A percentile compares a stretch with the other conserved stretches of the same genome.
phyloP scores from a whole-genome alignment of 1,140 invertebrate species.

The Scaptomyza pallida region DNA sequence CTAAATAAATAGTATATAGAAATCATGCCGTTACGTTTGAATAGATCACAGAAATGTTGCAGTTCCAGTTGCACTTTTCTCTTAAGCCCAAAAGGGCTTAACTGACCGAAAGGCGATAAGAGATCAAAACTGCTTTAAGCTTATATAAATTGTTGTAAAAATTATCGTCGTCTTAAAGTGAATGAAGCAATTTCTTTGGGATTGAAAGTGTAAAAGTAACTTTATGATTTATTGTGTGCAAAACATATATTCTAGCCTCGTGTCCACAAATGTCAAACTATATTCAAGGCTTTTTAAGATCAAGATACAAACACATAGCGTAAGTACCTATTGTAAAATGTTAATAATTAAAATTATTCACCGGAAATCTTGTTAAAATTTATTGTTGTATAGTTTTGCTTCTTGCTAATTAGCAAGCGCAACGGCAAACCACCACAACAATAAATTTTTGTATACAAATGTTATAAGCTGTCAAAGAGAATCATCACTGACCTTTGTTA shows the following conservation, averaged over 20 bases:
- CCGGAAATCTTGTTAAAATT: constrained; percentile 7
- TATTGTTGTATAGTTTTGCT: background rate
- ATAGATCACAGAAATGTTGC: constrained; percentile 54
- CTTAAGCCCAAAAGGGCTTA: constrained; percentile 24
- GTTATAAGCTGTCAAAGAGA: background rate
- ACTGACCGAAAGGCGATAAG: background rate
- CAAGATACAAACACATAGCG: background rate
- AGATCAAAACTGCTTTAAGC: constrained; percentile 6
- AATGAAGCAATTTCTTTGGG: too few relatives aligned
- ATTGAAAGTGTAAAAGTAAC: too few relatives aligned
- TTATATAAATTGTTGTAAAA: constrained; percentile 31
- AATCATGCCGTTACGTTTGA: constrained; percentile 63
- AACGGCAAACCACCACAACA: background rate
- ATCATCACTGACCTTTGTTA: background rate
- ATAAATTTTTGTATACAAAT: background rate
- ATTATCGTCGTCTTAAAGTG: constrained; percentile 24
- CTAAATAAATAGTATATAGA: constrained; percentile 44
- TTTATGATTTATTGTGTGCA: too few relatives aligned
- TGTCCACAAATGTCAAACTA: too few relatives aligned
- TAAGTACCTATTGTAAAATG: background rate
- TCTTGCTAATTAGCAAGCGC: background rate
- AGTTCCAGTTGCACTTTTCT: constrained; percentile 59
- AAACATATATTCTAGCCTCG: too few relatives aligned
- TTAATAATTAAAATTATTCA: constrained; percentile 2
- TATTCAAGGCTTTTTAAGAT: background rate